phyloP scores from a whole-genome alignment of 2,797 vertebrate species.

The Furcifer pardalis region DNA sequence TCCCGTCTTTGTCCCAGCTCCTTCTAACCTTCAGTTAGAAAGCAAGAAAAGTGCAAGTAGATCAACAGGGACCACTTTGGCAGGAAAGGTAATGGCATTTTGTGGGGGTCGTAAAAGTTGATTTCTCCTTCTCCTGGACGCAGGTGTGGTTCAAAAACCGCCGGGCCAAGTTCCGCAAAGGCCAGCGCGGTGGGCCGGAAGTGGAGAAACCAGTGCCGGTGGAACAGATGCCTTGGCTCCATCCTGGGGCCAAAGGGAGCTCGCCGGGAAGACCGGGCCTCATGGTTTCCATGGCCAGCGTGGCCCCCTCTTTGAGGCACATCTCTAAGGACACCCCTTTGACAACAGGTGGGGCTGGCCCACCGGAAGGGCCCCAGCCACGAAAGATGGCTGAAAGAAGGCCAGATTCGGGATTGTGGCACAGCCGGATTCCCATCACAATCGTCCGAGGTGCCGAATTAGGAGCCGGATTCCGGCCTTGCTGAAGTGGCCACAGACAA shows the following conservation, averaged over 20 bases:
- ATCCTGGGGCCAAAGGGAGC: accelerated
- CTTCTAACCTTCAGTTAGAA: too few relatives aligned
- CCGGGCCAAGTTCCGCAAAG: conserved; percentile 85
- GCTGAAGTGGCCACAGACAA: too few relatives aligned
- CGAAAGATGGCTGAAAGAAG: background rate
- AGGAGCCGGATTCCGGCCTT: too few relatives aligned
- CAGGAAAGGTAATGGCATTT: too few relatives aligned
- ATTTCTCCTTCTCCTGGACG: background rate
- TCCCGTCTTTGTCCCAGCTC: too few relatives aligned
- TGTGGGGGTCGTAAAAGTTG: too few relatives aligned
- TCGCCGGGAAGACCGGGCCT: background rate
- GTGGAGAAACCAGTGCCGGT: background rate
- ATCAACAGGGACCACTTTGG: too few relatives aligned
- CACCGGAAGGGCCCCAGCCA: background rate
- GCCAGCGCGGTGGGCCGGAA: conserved; percentile 64
- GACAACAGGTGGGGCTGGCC: background rate
- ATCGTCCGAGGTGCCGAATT: background rate
- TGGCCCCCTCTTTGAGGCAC: background rate
- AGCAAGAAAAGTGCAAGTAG: too few relatives aligned
- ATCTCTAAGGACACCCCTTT: background rate
- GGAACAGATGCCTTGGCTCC: background rate
- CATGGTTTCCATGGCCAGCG: background rate
- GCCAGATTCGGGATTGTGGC: background rate
- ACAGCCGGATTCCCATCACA: background rate
- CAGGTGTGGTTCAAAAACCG: conserved; percentile 91